phyloP scores from a whole-genome alignment of 92 coral and sea anemone species.

The Desmophyllum pertusum region DNA sequence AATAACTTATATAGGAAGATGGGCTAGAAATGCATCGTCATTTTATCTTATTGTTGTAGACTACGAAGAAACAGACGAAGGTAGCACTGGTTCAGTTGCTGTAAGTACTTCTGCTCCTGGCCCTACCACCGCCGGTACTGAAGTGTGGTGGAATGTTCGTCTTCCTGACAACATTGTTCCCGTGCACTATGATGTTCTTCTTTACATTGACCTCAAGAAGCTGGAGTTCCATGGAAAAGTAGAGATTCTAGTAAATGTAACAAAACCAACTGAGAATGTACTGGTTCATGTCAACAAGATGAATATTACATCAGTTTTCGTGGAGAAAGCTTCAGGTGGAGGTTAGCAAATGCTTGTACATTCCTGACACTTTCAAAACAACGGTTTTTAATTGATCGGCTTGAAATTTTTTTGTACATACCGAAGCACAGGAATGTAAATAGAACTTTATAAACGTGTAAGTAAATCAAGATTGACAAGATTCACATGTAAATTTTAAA shows the following conservation, averaged over 20 bases:
- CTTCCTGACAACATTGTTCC: constrained; percentile 82
- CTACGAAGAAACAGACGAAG: not conserved
- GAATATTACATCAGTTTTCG: constrained; percentile 67
- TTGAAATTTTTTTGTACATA: no score
- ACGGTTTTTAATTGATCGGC: no score
- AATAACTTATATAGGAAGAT: no score
- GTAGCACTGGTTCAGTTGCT: not conserved
- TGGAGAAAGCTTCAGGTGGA: constrained; percentile 29
- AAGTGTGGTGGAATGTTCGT: constrained; percentile 93
- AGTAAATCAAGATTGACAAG: no score
- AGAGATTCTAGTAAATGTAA: constrained; percentile 58
- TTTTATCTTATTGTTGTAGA: not conserved
- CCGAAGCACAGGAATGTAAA: no score
- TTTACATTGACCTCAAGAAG: constrained; percentile 66
- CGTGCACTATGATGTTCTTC: constrained; percentile 72
- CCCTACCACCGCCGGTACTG: constrained; percentile 83
- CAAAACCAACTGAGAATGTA: constrained; percentile 65
- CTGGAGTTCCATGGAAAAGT: constrained; percentile 73
- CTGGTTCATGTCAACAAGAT: constrained; percentile 81
- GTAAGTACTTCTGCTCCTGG: constrained; percentile 26
- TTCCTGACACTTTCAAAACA: no score
- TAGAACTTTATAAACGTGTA: no score
- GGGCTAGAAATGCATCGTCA: no score
- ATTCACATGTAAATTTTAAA: no score
- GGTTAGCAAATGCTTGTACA: constrained; percentile 35